Percentiles rank a stretch among this genome's conserved stretches.
These are phyloP conservation scores for Synergus gifuensis DNA, from an alignment of 2,888 invertebrate genomes.

Conservation along the genomic window DNA sequence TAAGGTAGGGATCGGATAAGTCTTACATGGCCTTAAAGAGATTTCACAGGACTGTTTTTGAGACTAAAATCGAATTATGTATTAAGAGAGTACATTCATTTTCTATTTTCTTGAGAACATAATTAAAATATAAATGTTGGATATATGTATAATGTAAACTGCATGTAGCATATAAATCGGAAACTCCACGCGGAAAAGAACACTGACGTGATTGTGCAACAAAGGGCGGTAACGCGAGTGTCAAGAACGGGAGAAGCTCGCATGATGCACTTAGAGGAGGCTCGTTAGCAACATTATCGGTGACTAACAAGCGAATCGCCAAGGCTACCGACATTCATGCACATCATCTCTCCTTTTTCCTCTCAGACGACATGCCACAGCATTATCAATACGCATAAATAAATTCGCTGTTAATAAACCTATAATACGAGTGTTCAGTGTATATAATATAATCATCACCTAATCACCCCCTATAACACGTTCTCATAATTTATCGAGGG, in stretches of 20 bases:
- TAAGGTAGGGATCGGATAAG: too few relatives aligned
- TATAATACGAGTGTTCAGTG: neutral
- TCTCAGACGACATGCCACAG: neutral
- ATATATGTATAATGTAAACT: neutral
- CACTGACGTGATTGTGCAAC: conserved; percentile 60
- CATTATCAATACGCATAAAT: conserved; percentile 14
- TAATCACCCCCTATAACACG: neutral
- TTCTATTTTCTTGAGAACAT: too few relatives aligned
- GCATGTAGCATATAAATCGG: conserved; percentile 18
- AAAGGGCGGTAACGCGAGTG: conserved; percentile 61
- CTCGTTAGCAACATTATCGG: conserved; percentile 68
- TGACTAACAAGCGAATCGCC: conserved; percentile 65
- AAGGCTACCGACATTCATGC: conserved; percentile 56
- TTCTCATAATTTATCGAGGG: neutral
- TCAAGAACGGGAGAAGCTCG: conserved; percentile 61
- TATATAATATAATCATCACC: neutral
- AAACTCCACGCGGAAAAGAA: conserved; percentile 48
- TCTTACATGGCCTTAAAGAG: too few relatives aligned
- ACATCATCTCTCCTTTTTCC: neutral
- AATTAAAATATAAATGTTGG: neutral
- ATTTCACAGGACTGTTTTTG: too few relatives aligned
- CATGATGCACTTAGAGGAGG: conserved; percentile 56
- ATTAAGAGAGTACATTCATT: too few relatives aligned
- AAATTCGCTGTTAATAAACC: conserved; percentile 16
- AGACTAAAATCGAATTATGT: too few relatives aligned